These are phyloP conservation scores for Pachyrhynchus sulphureomaculatus DNA, from an alignment of 1,140 invertebrate genomes.

Conservation along the genomic window DNA sequence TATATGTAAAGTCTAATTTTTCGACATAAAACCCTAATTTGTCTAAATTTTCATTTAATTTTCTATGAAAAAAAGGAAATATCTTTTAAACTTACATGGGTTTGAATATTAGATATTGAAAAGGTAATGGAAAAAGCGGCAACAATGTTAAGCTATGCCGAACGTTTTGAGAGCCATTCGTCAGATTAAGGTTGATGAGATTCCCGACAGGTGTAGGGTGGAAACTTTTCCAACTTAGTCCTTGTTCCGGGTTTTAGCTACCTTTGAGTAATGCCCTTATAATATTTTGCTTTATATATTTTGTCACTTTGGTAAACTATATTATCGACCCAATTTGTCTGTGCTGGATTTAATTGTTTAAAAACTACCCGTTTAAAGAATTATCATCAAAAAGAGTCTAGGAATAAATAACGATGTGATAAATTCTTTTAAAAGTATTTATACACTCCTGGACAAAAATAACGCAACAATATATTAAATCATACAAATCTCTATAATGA, in stretches of 20 bases:
- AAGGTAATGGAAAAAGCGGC: not conserved
- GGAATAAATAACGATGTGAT: no score
- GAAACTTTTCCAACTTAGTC: slow-evolving; percentile 21
- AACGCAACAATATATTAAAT: no score
- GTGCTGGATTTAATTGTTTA: not conserved
- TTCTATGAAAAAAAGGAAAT: no score
- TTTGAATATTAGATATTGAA: no score
- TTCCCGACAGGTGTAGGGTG: slow-evolving; percentile 22
- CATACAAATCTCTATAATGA: no score
- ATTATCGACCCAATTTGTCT: not conserved
- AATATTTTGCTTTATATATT: slow-evolving; percentile 22
- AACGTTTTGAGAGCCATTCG: slow-evolving; percentile 6
- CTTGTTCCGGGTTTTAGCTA: slow-evolving; percentile 8
- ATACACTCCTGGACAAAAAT: no score
- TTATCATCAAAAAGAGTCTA: no score
- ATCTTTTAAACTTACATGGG: no score
- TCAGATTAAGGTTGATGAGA: slow-evolving; percentile 22
- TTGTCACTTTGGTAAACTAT: slow-evolving; percentile 10
- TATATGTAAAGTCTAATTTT: not conserved
- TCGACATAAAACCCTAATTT: no score
- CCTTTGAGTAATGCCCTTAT: slow-evolving; percentile 23
- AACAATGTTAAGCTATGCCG: not conserved
- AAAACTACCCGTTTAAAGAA: no score
- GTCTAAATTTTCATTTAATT: no score
- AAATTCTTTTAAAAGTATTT: no score